Evolutionary conservation across 2,797 vertebrate species (phyloP).

Genomic region (Rallus crepitans): DNA sequence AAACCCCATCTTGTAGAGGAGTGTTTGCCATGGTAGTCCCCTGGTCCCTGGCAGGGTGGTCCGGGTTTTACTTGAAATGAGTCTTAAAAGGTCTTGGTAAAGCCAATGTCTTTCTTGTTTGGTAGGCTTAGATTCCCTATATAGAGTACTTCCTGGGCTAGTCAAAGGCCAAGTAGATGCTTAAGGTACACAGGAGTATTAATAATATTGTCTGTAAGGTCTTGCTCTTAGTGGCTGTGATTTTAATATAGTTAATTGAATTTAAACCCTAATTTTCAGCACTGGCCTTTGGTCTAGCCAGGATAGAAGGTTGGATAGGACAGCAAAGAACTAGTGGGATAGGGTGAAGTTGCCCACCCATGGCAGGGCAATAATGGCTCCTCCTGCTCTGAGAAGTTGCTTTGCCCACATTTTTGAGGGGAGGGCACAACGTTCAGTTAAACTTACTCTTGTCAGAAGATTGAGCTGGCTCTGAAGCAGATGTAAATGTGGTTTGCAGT

Average conservation of each 20-base stretch:
- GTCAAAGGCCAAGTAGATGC: not conserved
- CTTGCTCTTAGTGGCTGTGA: not conserved
- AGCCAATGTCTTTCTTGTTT: not conserved
- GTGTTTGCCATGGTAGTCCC: not conserved
- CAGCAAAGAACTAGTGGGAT: not conserved
- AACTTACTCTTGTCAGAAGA: not conserved
- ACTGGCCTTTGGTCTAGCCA: not conserved
- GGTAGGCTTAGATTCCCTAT: not conserved
- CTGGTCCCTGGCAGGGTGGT: not conserved
- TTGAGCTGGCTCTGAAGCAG: not conserved
- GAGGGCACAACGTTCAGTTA: not conserved
- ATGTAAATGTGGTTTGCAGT: not conserved
- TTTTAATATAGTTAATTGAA: not conserved
- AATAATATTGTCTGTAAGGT: not conserved
- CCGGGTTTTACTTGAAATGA: not conserved
- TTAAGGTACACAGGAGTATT: not conserved
- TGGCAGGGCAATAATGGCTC: not conserved
- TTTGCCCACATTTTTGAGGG: not conserved
- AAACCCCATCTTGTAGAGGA: not conserved
- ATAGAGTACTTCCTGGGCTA: not conserved
- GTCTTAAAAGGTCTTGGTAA: not conserved
- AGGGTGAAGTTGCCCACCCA: not conserved
- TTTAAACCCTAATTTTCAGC: not conserved
- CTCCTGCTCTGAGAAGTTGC: not conserved
- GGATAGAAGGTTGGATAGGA: not conserved